Evolutionary conservation across 2,113 vertebrate species (phyloP).

Genomic region (Anguilla japonica): DNA sequence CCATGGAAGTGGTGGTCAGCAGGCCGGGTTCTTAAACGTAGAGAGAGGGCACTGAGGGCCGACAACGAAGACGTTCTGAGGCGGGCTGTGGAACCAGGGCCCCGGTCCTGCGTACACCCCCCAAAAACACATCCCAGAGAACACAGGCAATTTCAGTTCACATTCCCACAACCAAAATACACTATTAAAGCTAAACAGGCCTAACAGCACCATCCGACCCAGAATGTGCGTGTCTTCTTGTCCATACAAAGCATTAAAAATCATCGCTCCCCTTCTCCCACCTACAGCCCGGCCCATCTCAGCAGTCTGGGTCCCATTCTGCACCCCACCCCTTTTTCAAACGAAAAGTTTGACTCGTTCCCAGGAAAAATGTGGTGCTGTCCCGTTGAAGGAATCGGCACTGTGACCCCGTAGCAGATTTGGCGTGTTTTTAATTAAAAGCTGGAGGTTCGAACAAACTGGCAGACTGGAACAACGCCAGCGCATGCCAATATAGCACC

Average conservation of each 20-base stretch:
- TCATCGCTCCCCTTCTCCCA: not conserved
- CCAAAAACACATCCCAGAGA: not conserved
- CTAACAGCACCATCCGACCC: not conserved
- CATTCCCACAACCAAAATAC: not conserved
- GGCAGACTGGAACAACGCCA: not conserved
- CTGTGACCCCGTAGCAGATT: not conserved
- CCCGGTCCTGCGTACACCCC: slow-evolving; percentile 12
- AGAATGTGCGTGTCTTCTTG: not conserved
- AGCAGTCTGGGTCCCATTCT: not conserved
- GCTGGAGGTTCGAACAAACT: not conserved
- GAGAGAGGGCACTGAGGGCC: slow-evolving; percentile 7
- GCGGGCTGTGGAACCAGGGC: not conserved
- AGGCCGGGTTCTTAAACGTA: not conserved
- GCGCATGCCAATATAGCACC: not conserved
- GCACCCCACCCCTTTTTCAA: not conserved
- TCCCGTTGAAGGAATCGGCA: not conserved
- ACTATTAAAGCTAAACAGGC: not conserved
- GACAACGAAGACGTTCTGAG: not conserved
- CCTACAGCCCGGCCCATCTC: not conserved
- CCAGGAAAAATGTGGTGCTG: not conserved
- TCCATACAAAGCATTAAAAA: not conserved
- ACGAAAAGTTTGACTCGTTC: not conserved
- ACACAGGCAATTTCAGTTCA: not conserved
- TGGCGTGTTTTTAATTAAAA: not conserved
- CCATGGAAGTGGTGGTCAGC: not conserved